Conservation (phyloP, 2,888 invertebrate genomes). For the Melieria crassipennis region DNA sequence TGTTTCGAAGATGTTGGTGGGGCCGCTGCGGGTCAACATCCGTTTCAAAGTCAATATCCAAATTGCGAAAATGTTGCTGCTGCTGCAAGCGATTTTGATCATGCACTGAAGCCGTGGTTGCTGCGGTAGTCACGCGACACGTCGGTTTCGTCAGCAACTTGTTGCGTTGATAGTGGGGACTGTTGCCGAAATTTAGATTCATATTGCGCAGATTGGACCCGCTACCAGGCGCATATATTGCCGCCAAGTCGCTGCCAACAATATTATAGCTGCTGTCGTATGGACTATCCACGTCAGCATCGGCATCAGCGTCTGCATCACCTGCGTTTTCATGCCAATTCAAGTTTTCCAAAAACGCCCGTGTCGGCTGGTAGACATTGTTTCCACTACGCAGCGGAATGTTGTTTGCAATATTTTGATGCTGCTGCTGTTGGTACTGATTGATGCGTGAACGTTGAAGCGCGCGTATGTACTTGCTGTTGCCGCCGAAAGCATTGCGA, state of each 20-base stretch:
- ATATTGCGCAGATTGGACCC: constrained; percentile 43
- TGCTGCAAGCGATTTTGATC: constrained; percentile 32
- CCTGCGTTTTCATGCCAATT: constrained; percentile 46
- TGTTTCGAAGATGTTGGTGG: constrained; percentile 40
- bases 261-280: constrained; percentile 31
- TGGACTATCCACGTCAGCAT: constrained; percentile 32
- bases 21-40: constrained; percentile 16
- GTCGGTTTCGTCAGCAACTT: constrained; percentile 57
- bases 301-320: constrained; percentile 39
- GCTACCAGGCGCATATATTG: constrained; percentile 38
- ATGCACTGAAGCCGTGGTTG: constrained; percentile 32
- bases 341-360: constrained; percentile 53
- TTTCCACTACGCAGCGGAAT: constrained; percentile 23
- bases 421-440: constrained; percentile 52
- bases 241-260: constrained; percentile 30
- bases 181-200: constrained; percentile 60
- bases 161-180: constrained; percentile 59
- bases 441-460: constrained; percentile 43
- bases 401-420: constrained; percentile 40
- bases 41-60: background rate
- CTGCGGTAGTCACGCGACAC: constrained; percentile 31
- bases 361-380: constrained; percentile 25
- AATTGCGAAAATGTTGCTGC: constrained; percentile 24
- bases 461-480: constrained; percentile 41
- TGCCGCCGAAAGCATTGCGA: constrained; percentile 41